These are phyloP conservation scores for Eristalis arbustorum DNA, from an alignment of 2,888 invertebrate genomes.

Conservation along the genomic window DNA sequence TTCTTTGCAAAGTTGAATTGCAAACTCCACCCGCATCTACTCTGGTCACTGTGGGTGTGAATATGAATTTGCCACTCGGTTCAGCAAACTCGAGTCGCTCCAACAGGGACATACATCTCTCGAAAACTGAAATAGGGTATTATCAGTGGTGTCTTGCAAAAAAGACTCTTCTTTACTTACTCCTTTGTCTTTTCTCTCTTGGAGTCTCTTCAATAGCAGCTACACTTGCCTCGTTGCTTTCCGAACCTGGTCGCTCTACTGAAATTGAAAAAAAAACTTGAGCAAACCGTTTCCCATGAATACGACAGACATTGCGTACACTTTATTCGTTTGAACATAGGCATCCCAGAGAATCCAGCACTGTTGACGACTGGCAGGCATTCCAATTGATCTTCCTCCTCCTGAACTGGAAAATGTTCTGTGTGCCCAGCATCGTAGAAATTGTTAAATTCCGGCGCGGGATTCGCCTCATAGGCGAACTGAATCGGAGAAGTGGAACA, in stretches of 20 bases:
- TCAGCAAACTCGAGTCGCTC: slow-evolving; percentile 12
- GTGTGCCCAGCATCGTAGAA: not conserved
- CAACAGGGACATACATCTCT: slow-evolving; percentile 23
- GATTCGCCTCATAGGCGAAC: not conserved
- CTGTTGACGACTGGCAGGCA: slow-evolving; percentile 50
- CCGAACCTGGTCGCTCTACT: slow-evolving; percentile 26
- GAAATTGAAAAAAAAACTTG: not conserved
- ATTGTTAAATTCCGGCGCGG: not conserved
- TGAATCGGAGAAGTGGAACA: not conserved
- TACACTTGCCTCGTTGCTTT: not conserved
- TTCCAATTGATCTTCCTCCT: slow-evolving; percentile 32
- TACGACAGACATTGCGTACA: slow-evolving; percentile 3
- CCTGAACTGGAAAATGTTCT: not conserved
- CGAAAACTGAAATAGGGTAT: slow-evolving; percentile 27
- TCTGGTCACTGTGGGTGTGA: slow-evolving; percentile 32
- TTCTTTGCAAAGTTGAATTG: slow-evolving; percentile 55
- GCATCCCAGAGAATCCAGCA: slow-evolving; percentile 35
- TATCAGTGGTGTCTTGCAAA: too few relatives aligned
- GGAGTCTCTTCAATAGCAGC: not conserved
- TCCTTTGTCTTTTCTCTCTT: not conserved
- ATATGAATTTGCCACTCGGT: slow-evolving; percentile 42
- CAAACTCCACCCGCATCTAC: not conserved
- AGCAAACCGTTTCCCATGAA: not conserved
- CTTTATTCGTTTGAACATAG: slow-evolving; percentile 51
- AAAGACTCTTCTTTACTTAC: not conserved